Evolutionary conservation across 1,140 invertebrate genomes (phyloP), one percentile per base, ranked within the genome.

Genomic region (Steinernema khuongi): DNA sequence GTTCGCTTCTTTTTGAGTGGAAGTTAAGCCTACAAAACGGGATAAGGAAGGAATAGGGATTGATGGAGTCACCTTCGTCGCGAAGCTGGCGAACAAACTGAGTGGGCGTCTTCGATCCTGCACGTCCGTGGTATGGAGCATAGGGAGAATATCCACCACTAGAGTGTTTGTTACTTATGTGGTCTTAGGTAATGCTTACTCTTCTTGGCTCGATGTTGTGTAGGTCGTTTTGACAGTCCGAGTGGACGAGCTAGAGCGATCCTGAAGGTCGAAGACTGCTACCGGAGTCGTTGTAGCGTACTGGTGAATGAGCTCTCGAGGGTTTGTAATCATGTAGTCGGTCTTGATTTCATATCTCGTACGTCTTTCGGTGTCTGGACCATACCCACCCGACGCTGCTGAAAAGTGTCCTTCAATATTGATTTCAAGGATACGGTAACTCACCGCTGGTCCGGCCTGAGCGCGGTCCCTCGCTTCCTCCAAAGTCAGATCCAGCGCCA

Each of bases 271-370:
- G 44, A 76, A 79, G 31, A 72, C 76, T 17, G 80, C 78, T 44
- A 83, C 79, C 1, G 81, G 81, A 31, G 82, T 83, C 31, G 78
- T 84, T 31, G 82, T 83, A 19, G 82, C 82, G 43, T 85, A 83
- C 44, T 82, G 81, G 68, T 83, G 82, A 50, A 83, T 83, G 31
- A 83, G 67, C 73, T 83, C 82, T 41, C 76, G 70, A 7, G 82
- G 82, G 72, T 83, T 83, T 17, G 82, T 79, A 29, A 83, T 85
- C 30, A 73, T 72, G 60, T 83, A 84, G 41, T 85, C 80, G 18
- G 78, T 80, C 60, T 79, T 70, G 14, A 81, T 76, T 71, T 81
- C 81, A 69, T 83, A 81, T n/a, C 81, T 71, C 32, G 71, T 74
- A 11, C 80, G 74, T n/a, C 77, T 71, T 66, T 80, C 81, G 70